Evolutionary conservation across 30 jellyfish, hydroid and myxozoan species (phyloP).

Genomic region (Aurelia sp.): DNA sequence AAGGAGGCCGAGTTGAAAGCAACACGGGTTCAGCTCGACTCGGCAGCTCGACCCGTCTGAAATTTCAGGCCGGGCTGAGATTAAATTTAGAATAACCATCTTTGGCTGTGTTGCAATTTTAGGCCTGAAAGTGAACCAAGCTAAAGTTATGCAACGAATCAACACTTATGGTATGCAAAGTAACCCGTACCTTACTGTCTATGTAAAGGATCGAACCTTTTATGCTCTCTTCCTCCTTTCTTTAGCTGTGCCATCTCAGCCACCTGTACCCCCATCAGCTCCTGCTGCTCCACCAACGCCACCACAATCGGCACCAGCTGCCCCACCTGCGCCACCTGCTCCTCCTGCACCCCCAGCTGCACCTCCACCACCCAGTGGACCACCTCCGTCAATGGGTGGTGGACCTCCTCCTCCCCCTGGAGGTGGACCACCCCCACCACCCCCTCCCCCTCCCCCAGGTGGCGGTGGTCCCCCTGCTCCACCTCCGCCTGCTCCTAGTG

Average conservation of each 20-base stretch:
- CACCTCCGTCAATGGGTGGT: conserved; percentile 53
- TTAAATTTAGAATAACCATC: neutral
- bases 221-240: neutral
- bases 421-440: conserved; percentile 96
- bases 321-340: conserved; percentile 53
- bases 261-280: conserved; percentile 62
- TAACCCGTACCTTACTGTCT: too few relatives aligned
- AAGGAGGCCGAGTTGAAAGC: too few relatives aligned
- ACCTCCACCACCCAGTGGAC: conserved; percentile 79
- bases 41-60: too few relatives aligned
- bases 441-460: conserved; percentile 78
- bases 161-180: too few relatives aligned
- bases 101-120: neutral
- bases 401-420: conserved; percentile 79
- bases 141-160: too few relatives aligned
- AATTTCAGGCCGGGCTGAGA: too few relatives aligned
- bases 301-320: conserved; percentile 51
- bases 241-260: conserved; percentile 45
- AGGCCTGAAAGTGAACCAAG: too few relatives aligned
- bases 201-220: too few relatives aligned
- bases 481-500: conserved; percentile 89
- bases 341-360: conserved; percentile 78
- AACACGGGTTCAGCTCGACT: too few relatives aligned
- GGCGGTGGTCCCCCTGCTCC: conserved; percentile 77
- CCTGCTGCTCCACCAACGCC: conserved; percentile 63